Evolutionary conservation across 2,888 invertebrate genomes (phyloP).

Genomic region (Emmelina monodactyla): DNA sequence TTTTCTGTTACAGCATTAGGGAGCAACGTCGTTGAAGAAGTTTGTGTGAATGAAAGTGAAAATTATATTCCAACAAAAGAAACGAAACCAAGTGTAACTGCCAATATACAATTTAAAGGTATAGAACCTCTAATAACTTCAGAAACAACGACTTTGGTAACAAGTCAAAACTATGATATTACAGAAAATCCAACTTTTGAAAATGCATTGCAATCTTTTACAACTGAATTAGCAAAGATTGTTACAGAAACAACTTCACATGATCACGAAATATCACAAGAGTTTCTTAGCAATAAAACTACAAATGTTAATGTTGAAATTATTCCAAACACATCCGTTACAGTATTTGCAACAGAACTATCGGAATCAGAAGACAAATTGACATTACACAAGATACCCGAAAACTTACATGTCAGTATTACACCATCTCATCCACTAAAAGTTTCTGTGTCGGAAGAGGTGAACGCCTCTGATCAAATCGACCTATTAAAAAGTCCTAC

Average conservation of each 20-base stretch:
- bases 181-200: slow-evolving; percentile 53
- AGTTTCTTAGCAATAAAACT: slow-evolving; percentile 27
- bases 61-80: slow-evolving; percentile 56
- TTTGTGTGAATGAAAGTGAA: slow-evolving; percentile 74
- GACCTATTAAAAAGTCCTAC: slow-evolving; percentile 25
- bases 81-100: slow-evolving; percentile 57
- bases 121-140: slow-evolving; percentile 68
- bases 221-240: slow-evolving; percentile 71
- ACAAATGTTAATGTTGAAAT: slow-evolving; percentile 51
- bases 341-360: slow-evolving; percentile 68
- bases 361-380: slow-evolving; percentile 72
- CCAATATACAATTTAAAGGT: slow-evolving; percentile 66
- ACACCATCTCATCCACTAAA: slow-evolving; percentile 41
- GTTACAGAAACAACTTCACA: slow-evolving; percentile 67
- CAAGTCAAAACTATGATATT: slow-evolving; percentile 53
- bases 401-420: slow-evolving; percentile 24
- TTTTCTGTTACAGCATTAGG: slow-evolving; percentile 63
- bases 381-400: slow-evolving; percentile 28
- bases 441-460: slow-evolving; percentile 44
- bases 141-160: slow-evolving; percentile 53
- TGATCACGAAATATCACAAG: slow-evolving; percentile 68
- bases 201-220: slow-evolving; percentile 46
- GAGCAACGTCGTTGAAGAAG: slow-evolving; percentile 63
- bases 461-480: slow-evolving; percentile 47
- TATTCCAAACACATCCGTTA: slow-evolving; percentile 68